Base-by-base conservation (phyloP, 2,113 vertebrate genomes). In the Collichthys lucidus region DNA sequence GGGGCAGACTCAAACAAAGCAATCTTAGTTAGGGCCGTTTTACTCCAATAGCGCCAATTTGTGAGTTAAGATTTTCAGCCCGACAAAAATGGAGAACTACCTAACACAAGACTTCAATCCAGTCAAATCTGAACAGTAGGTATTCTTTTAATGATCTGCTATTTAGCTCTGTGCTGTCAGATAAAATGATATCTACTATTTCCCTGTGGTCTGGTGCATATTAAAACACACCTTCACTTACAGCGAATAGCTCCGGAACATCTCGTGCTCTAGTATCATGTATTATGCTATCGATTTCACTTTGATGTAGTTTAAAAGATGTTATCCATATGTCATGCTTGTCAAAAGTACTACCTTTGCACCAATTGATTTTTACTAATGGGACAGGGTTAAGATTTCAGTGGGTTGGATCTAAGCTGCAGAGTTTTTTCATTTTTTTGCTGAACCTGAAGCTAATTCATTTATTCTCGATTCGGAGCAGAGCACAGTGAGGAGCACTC, bases 121-220 rank as follows among this genome's bases (percentile, higher is more conserved):
- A 77, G 82, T 78, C 57, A 29, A 77, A 81, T 59, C 68, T 67
- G 46, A 88, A 68, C 74, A 75, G 56, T 64, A 26, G 85, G 70
- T 79, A 65, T 81, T 81, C 22, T 82, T 89, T 86, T 86, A 86
- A 89, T 83, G 74, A 86, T 86, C 1, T 61, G 19, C 5, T 55
- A 22, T 65, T 71, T 64, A 44, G 79, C 62, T 64, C 60, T 15
- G 46, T 35, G 70, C 82, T 85, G 82, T 88, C 78, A 79, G 69
- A 70, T 68, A 19, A 73, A 87, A 75, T 78, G 15, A 81, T 70
- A 46, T 63, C 79, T 52, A 64, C 42, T 14, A 44, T 77, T 83
- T 74, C 26, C 35, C 69, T 49, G 66, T 22, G 71, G 55, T 64
- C 64, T 31, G 40, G 14, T 16, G 57, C 66, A 73, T 63, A 65